Conservation (phyloP, 2,888 invertebrate genomes). For the Cantharis nigra region DNA sequence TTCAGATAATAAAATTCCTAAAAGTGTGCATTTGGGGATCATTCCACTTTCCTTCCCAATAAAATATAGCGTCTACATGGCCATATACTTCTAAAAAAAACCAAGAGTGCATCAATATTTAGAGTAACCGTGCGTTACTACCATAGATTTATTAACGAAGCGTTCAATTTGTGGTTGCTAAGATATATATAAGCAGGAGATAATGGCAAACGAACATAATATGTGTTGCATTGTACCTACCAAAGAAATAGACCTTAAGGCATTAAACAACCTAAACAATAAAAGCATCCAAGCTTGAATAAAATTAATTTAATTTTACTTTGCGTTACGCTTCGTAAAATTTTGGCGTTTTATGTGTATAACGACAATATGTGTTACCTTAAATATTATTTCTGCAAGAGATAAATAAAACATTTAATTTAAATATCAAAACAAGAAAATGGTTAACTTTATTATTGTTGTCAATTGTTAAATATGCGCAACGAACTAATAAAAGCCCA, state of each 20-base stretch:
- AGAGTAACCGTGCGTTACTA: slow-evolving; percentile 5
- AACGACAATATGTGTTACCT: neutral
- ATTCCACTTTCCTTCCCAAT: slow-evolving; percentile 32
- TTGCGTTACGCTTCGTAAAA: neutral
- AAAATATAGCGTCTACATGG: slow-evolving; percentile 26
- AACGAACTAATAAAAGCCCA: too few species aligned
- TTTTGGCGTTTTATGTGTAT: neutral
- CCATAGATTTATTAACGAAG: slow-evolving; percentile 11
- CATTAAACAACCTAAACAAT: slow-evolving; percentile 7
- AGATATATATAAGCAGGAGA: neutral
- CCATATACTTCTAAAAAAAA: slow-evolving; percentile 24
- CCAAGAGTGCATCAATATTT: slow-evolving; percentile 24
- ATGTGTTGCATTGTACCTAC: neutral
- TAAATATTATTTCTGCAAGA: neutral
- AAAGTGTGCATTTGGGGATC: slow-evolving; percentile 38
- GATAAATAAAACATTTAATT: neutral
- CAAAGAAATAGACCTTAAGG: slow-evolving; percentile 4
- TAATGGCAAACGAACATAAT: neutral
- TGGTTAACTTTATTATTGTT: neutral
- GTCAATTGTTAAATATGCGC: too few species aligned
- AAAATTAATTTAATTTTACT: slow-evolving; percentile 5
- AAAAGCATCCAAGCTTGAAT: slow-evolving; percentile 24
- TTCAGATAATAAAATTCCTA: slow-evolving; percentile 38
- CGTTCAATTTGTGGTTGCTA: neutral
- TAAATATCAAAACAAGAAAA: neutral